Conservation (phyloP, 2,113 vertebrate species). For the Phyllopteryx taeniolatus region DNA sequence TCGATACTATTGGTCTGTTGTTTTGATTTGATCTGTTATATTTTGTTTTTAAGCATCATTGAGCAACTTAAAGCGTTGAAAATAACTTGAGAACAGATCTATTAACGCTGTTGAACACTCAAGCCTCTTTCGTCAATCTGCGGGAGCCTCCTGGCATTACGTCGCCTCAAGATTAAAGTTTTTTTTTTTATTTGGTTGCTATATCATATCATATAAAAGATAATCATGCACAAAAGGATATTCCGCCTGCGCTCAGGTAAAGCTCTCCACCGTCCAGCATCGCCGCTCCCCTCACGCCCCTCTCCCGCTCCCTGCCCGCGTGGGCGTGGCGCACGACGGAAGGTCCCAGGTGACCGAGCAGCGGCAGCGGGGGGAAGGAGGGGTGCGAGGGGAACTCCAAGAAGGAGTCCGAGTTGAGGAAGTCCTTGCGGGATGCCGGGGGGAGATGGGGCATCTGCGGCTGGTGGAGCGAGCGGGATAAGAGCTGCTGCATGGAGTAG, state of each 20-base stretch:
- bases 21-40: no score
- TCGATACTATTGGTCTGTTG: no score
- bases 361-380: slow-evolving; percentile 62
- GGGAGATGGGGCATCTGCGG: slow-evolving; percentile 60
- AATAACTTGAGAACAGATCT: background rate
- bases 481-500: slow-evolving; percentile 80
- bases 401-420: slow-evolving; percentile 64
- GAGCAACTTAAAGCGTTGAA: no score
- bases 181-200: background rate
- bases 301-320: slow-evolving; percentile 63
- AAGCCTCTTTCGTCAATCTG: no score
- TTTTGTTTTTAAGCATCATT: no score
- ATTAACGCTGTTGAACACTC: no score
- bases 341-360: slow-evolving; percentile 69
- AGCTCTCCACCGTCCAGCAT: slow-evolving; percentile 67
- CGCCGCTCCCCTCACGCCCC: slow-evolving; percentile 63
- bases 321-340: slow-evolving; percentile 46
- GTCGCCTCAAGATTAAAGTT: no score
- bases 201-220: background rate
- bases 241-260: slow-evolving; percentile 70
- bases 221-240: slow-evolving; percentile 68
- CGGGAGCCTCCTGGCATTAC: no score
- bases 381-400: slow-evolving; percentile 67
- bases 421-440: slow-evolving; percentile 69
- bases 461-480: slow-evolving; percentile 70